These are phyloP conservation scores for Leptosomus discolor DNA, from an alignment of 2,113 vertebrate species.

Conservation along the genomic window DNA sequence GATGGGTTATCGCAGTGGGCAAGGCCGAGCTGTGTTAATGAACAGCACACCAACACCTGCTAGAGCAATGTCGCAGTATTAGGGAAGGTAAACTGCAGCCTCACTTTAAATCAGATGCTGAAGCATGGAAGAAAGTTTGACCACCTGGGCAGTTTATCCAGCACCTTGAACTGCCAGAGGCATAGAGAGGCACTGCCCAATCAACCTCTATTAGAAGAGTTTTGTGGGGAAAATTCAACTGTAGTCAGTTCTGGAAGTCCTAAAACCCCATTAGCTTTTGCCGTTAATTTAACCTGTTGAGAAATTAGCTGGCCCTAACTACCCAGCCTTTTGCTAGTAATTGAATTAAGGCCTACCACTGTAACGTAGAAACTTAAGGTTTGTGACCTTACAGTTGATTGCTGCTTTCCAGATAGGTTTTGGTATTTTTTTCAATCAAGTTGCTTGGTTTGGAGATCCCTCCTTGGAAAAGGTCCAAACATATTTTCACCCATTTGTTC, in stretches of 20 bases:
- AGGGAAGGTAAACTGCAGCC: not conserved
- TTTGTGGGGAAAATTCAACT: not conserved
- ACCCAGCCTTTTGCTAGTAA: not conserved
- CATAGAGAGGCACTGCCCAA: not conserved
- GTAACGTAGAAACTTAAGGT: not conserved
- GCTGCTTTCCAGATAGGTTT: not conserved
- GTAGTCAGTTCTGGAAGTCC: not conserved
- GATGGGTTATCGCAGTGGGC: not conserved
- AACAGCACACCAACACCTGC: not conserved
- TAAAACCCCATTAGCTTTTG: not conserved
- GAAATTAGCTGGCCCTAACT: not conserved
- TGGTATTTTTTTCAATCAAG: not conserved
- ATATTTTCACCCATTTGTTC: not conserved
- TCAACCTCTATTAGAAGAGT: not conserved
- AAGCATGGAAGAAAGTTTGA: not conserved
- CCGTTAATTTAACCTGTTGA: not conserved
- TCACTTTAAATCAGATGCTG: not conserved
- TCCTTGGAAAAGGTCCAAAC: not conserved
- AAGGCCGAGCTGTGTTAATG: not conserved
- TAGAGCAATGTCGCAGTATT: not conserved
- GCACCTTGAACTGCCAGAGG: not conserved
- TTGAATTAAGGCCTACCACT: not conserved
- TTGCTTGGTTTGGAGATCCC: not conserved
- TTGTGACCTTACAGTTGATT: not conserved
- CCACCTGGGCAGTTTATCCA: not conserved